A percentile compares a stretch with the other conserved stretches of the same genome.
Evolutionary conservation across 2,888 invertebrate genomes (phyloP).

Genomic region (Nemurella pictetii): DNA sequence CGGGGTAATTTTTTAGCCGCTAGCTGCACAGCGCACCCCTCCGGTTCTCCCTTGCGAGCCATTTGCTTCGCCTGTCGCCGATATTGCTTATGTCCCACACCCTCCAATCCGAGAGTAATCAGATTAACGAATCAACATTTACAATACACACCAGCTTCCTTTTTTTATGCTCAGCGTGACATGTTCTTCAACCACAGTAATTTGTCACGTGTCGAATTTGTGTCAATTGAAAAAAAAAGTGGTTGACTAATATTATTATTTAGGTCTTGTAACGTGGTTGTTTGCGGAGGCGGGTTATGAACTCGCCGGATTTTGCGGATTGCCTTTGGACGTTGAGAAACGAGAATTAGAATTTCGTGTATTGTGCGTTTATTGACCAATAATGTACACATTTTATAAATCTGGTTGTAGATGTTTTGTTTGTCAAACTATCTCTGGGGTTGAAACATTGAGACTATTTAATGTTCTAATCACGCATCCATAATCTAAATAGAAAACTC

Average conservation of each 20-base stretch:
- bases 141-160: constrained; percentile 13
- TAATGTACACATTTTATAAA: neutral
- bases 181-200: constrained; percentile 30
- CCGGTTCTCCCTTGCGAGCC: neutral
- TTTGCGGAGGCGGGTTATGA: neutral
- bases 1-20: neutral
- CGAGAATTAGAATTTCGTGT: neutral
- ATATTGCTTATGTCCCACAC: neutral
- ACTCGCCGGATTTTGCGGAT: neutral
- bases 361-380: neutral
- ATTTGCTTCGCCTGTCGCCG: neutral
- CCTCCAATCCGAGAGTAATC: constrained; percentile 8
- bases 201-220: constrained; percentile 37
- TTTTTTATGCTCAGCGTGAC: constrained; percentile 28
- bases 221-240: constrained; percentile 27
- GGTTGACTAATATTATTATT: neutral
- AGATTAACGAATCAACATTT: constrained; percentile 30
- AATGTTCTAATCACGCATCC: too few species aligned
- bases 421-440: too few species aligned
- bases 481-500: too few species aligned
- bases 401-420: too few species aligned
- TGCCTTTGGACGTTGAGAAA: neutral
- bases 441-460: too few species aligned
- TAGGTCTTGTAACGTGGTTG: neutral
- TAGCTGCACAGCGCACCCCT: neutral